Evolutionary conservation across 2,797 vertebrate genomes (phyloP), one percentile per base, ranked within the genome.

Genomic region (Leptoclinus maculatus): DNA sequence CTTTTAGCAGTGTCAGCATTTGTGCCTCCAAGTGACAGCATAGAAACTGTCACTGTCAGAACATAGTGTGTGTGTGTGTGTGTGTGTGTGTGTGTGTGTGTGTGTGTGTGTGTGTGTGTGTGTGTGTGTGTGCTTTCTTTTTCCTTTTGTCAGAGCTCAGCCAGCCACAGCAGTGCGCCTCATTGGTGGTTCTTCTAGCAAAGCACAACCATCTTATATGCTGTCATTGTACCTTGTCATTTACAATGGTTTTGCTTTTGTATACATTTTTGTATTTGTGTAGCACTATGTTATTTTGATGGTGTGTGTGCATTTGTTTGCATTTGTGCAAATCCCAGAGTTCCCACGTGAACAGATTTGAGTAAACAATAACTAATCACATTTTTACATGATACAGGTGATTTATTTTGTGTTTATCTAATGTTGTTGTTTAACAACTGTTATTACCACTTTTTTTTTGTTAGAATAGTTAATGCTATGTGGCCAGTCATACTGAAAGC

Each of bases 1-100:
- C 27, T 59, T 71, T 77, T 62, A 76, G 72, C 73, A 59, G 58
- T 65, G 63, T 87, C 63, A 66, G 76, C 66, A n/a, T 79, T 72
- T 65, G 34, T 69, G 53, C 41, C 54, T 57, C 45, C 13, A 74
- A 54, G 62, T 70, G 71, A 77, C 53, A 36, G 58, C 5, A 65
- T 23, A 71, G 51, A 78, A 66, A 66, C 34, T 70, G 65, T 76
- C 60, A 56, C 51, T 79, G 63, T 76, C 80, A 80, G 72, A 84
- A 78, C 59, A 21, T 4, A 66, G 68, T 79, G 53, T 63, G 53
- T 58, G 1, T 49, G 1, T 62, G 2, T 56, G 13, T 64, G 13
- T 63, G 70, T 56, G 32, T 68, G 51, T 29, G 36, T 45, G 23
- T 56, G 27, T 2, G 32, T 68, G 51, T 29, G 36, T 45, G 23